Percentiles rank a stretch among this genome's conserved stretches.
Evolutionary conservation across 2,888 invertebrate species (phyloP).

Genomic region (Xestia rhomboidea): DNA sequence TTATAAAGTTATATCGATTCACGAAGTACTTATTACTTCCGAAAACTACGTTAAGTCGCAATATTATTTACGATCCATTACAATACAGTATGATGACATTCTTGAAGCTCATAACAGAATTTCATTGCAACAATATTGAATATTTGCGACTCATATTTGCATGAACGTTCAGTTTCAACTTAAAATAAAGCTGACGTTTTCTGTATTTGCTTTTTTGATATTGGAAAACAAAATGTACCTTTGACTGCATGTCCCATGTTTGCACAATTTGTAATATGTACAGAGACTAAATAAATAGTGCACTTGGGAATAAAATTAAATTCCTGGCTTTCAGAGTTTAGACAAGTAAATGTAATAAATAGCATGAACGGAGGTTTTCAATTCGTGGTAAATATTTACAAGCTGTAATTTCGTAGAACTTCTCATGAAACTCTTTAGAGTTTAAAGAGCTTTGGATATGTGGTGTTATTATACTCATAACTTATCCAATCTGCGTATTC

Average conservation of each 20-base stretch:
- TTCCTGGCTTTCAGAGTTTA: neutral
- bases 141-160: conserved; percentile 54
- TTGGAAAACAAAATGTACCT: conserved; percentile 36
- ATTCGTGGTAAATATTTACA: neutral
- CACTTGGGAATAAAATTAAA: neutral
- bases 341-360: neutral
- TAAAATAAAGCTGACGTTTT: conserved; percentile 42
- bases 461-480: too few species aligned
- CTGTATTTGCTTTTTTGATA: conserved; percentile 51
- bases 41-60: neutral
- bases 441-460: too few species aligned
- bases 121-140: conserved; percentile 45
- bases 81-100: conserved; percentile 7
- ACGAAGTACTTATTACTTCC: neutral
- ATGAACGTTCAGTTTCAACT: conserved; percentile 32
- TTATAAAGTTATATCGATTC: neutral
- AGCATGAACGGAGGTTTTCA: neutral
- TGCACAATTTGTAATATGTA: conserved; percentile 11
- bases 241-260: conserved; percentile 23
- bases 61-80: neutral
- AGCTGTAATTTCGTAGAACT: neutral
- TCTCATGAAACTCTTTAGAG: neutral
- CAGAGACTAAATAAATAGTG: conserved; percentile 28
- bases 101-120: conserved; percentile 28
- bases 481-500: too few species aligned